These are phyloP conservation scores for Tortrix viridana DNA, from an alignment of 2,888 invertebrate genomes.

Conservation along the genomic window DNA sequence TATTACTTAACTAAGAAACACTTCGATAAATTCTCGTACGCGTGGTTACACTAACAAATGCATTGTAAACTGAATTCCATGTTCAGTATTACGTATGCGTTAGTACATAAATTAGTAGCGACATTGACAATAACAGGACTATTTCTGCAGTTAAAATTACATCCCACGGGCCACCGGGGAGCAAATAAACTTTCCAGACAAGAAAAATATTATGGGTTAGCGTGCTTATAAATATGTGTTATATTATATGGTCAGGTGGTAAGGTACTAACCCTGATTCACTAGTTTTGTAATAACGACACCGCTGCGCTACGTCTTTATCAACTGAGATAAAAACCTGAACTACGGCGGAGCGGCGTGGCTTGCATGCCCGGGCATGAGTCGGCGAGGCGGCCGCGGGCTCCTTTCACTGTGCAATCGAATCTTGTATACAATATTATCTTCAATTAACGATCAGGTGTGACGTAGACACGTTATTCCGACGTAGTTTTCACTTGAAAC, in stretches of 20 bases:
- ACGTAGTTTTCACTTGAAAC: background rate
- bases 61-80: conserved; percentile 2
- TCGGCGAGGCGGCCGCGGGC: conserved; percentile 18
- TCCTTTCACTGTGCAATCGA: conserved; percentile 34
- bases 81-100: background rate
- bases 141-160: conserved; percentile 20
- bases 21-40: too few relatives aligned
- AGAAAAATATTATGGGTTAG: conserved; percentile 12
- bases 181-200: conserved; percentile 1
- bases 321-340: conserved; percentile 37
- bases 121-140: conserved; percentile 15
- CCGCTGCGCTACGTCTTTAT: conserved; percentile 37
- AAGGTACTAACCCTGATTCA: conserved; percentile 30
- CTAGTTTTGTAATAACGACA: conserved; percentile 28
- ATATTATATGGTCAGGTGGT: conserved; percentile 19
- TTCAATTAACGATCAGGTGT: conserved; percentile 19
- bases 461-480: conserved; percentile 9
- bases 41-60: too few relatives aligned
- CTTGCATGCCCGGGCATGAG: conserved; percentile 27
- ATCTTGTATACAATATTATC: conserved; percentile 23
- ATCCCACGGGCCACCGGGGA: background rate
- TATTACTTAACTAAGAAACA: too few relatives aligned
- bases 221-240: conserved; percentile 15
- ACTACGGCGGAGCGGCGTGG: conserved; percentile 34
- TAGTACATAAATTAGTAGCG: conserved; percentile 9